Percentiles rank a stretch among this genome's conserved stretches.
Conservation (phyloP, 1,140 invertebrate genomes). For the Mylabris phalerata region DNA sequence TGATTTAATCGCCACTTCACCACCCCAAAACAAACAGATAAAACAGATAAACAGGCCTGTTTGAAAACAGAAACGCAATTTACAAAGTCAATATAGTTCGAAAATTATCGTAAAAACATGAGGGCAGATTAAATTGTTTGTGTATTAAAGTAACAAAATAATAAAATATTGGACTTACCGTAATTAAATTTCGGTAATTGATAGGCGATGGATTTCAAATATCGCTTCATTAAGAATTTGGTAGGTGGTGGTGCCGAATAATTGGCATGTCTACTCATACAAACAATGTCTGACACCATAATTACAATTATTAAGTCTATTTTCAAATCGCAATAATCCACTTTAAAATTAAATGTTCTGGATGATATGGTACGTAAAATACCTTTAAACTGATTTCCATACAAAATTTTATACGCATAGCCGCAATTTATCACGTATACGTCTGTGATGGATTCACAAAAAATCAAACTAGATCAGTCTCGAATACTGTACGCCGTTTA, state of each 20-base stretch:
- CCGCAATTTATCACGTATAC: background rate
- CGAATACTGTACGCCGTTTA: too few relatives aligned
- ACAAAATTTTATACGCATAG: slow-evolving; percentile 7
- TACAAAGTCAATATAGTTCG: slow-evolving; percentile 8
- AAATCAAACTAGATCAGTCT: too few relatives aligned
- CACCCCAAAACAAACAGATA: slow-evolving; percentile 13
- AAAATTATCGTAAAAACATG: background rate
- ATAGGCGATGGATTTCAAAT: slow-evolving; percentile 1
- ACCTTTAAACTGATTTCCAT: slow-evolving; percentile 1
- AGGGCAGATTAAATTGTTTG: slow-evolving; percentile 15
- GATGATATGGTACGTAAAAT: slow-evolving; percentile 11
- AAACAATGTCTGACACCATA: too few relatives aligned
- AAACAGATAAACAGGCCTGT: slow-evolving; percentile 2
- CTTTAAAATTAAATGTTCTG: slow-evolving; percentile 9
- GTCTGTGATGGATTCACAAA: too few relatives aligned
- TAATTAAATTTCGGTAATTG: slow-evolving; percentile 4
- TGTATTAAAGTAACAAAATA: background rate
- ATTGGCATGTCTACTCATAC: background rate
- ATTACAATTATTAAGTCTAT: too few relatives aligned
- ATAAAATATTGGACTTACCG: slow-evolving; percentile 6
- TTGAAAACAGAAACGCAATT: slow-evolving; percentile 14
- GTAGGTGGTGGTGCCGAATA: slow-evolving; percentile 6
- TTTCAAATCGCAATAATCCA: slow-evolving; percentile 20
- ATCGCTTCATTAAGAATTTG: slow-evolving; percentile 11
- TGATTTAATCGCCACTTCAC: background rate